A percentile compares a stretch with the other conserved stretches of the same genome.
These are phyloP conservation scores for Drosophila asahinai DNA, from an alignment of 1,140 invertebrate genomes.

Conservation along the genomic window DNA sequence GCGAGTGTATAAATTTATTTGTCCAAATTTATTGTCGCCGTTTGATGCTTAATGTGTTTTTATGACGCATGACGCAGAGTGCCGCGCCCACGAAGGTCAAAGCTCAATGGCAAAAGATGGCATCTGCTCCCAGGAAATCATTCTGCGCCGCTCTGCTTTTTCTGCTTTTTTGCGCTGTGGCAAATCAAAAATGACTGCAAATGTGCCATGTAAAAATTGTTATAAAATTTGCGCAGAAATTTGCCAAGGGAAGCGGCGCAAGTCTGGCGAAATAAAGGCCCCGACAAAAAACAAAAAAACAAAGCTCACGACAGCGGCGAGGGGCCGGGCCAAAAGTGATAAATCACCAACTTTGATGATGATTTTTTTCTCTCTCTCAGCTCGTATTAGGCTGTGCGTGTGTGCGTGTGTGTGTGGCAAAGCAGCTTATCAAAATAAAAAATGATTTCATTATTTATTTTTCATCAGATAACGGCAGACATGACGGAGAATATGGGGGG, in stretches of 20 bases:
- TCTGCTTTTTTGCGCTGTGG: slow-evolving; percentile 11
- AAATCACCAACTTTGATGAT: slow-evolving; percentile 80
- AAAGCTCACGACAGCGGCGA: neutral
- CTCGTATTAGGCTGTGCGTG: slow-evolving; percentile 34
- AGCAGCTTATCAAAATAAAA: slow-evolving; percentile 84
- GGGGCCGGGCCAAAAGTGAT: slow-evolving; percentile 56
- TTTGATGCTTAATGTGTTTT: slow-evolving; percentile 79
- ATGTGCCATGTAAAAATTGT: slow-evolving; percentile 78
- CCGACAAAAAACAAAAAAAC: neutral
- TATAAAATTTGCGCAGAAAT: slow-evolving; percentile 73
- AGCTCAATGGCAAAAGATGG: slow-evolving; percentile 67
- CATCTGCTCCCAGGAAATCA: slow-evolving; percentile 54
- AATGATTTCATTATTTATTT: slow-evolving; percentile 83
- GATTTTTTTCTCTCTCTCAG: slow-evolving; percentile 53
- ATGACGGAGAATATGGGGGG: slow-evolving; percentile 31
- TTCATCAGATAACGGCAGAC: slow-evolving; percentile 74
- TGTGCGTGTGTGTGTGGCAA: slow-evolving; percentile 42
- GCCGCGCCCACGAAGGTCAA: slow-evolving; percentile 63
- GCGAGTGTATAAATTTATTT: slow-evolving; percentile 57
- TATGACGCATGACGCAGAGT: slow-evolving; percentile 72
- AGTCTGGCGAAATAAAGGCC: slow-evolving; percentile 21
- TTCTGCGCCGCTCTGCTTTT: neutral
- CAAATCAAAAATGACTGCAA: slow-evolving; percentile 82
- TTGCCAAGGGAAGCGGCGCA: slow-evolving; percentile 42
- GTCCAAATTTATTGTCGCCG: slow-evolving; percentile 78